Evolutionary conservation across 2,888 invertebrate species (phyloP).

Genomic region (Melolontha melolontha): DNA sequence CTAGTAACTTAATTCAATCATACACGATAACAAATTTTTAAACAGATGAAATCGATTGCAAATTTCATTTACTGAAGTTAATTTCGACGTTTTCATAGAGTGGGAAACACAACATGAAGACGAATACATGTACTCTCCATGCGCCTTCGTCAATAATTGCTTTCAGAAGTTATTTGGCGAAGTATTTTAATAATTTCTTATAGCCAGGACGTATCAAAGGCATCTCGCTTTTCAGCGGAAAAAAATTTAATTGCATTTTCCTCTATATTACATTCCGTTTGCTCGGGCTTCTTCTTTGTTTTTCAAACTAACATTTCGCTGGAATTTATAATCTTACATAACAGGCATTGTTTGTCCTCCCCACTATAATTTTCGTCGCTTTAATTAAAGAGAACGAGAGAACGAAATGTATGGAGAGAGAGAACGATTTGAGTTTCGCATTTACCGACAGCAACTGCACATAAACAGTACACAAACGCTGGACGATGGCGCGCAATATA

Average conservation of each 20-base stretch:
- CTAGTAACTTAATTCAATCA: no score
- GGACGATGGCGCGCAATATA: no score
- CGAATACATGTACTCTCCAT: background rate
- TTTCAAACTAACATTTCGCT: conserved; percentile 38
- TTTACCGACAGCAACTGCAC: background rate
- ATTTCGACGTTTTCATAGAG: no score
- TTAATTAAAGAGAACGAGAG: conserved; percentile 42
- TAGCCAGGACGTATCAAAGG: conserved; percentile 35
- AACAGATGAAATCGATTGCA: no score
- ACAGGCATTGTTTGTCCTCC: conserved; percentile 43
- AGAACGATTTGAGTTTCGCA: background rate
- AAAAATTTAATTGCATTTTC: conserved; percentile 42
- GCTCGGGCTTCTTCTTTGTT: conserved; percentile 39
- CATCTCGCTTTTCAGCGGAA: conserved; percentile 30
- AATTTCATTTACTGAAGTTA: no score
- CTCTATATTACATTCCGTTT: conserved; percentile 45
- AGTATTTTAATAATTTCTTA: conserved; percentile 45
- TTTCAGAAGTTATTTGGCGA: conserved; percentile 33
- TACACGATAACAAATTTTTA: no score
- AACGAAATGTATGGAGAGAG: background rate
- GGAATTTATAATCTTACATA: conserved; percentile 46
- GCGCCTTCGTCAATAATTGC: conserved; percentile 31
- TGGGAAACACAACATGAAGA: background rate
- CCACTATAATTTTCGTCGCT: conserved; percentile 27
- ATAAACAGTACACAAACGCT: no score